Evolutionary conservation across 1,140 invertebrate species (phyloP).

Genomic region (Lanistes nyassanus): DNA sequence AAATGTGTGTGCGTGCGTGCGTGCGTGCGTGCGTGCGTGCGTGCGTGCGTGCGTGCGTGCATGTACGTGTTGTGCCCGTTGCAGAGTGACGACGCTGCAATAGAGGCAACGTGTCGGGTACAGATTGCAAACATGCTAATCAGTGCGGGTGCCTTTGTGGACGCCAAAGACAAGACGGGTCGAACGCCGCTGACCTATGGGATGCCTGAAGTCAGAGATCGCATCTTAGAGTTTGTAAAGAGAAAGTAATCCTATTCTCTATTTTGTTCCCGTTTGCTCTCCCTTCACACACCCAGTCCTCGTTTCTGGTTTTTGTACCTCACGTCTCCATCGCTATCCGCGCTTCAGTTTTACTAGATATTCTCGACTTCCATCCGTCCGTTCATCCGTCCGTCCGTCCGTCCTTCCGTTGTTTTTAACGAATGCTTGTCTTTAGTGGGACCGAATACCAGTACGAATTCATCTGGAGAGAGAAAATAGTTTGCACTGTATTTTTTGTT

Average conservation of each 20-base stretch:
- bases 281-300: too few species aligned
- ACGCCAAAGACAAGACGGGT: conserved; percentile 28
- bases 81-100: neutral
- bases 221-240: neutral
- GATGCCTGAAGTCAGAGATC: neutral
- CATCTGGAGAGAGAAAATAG: too few species aligned
- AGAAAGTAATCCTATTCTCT: neutral
- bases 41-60: neutral
- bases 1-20: neutral
- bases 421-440: too few species aligned
- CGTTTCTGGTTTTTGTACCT: too few species aligned
- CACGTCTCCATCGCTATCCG: too few species aligned
- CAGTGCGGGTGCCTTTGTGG: conserved; percentile 28
- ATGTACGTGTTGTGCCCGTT: neutral
- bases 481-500: too few species aligned
- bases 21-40: neutral
- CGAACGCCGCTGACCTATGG: conserved; percentile 30
- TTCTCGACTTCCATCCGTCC: too few species aligned
- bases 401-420: too few species aligned
- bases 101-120: conserved; percentile 74
- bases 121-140: conserved; percentile 57
- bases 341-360: too few species aligned
- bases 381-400: too few species aligned
- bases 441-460: too few species aligned
- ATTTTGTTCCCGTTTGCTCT: neutral